Evolutionary conservation across 1,140 invertebrate species (phyloP), one percentile per base, ranked within the genome.

Genomic region (Phenacoccus solenopsis): DNA sequence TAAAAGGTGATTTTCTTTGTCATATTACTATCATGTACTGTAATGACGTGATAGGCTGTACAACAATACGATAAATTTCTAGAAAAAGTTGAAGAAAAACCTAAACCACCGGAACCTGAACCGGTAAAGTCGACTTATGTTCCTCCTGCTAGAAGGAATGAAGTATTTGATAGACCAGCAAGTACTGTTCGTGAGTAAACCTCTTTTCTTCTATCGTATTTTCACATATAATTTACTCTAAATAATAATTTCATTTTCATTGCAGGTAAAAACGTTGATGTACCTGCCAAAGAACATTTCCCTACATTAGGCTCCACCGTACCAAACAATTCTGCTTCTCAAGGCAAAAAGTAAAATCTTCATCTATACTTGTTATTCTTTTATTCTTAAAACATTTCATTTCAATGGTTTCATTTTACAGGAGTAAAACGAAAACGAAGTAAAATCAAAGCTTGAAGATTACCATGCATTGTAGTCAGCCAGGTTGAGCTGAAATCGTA

Each of bases 101-200:
- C 38, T 9, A 28, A 21, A 25, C 38, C 38, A 16, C 38, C 38
- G 13, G 61, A 16, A 27, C 32, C 27, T 1, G 67, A 35, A 69
- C 68, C 68, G n/a, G 57, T 69, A 21, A 71, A 71, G 24, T 21
- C 71, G 9, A 38, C 67, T 21, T 73, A 74, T 64, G 49, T 74
- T 16, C 71, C 70, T 5, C 72, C 72, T n/a, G 32, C 35, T 67
- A 49, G 71, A 21, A 68, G 71, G 16, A 72, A 70, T 21, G 25
- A 25, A 25, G 25, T 3, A 25, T 64, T 64, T 64, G 59, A 24
- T 64, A 64, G 59, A 49, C 5, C 38, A 2, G 4, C 38, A 2
- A 49, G 38, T 49, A 2, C 16, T 49, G 38, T 16, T n/a, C 13
- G 59, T 64, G 25, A 20, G 59, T 64, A 64, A 24, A 9, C 4